phyloP scores from a whole-genome alignment of 1,140 invertebrate species.

The Tetranychus urticae region DNA sequence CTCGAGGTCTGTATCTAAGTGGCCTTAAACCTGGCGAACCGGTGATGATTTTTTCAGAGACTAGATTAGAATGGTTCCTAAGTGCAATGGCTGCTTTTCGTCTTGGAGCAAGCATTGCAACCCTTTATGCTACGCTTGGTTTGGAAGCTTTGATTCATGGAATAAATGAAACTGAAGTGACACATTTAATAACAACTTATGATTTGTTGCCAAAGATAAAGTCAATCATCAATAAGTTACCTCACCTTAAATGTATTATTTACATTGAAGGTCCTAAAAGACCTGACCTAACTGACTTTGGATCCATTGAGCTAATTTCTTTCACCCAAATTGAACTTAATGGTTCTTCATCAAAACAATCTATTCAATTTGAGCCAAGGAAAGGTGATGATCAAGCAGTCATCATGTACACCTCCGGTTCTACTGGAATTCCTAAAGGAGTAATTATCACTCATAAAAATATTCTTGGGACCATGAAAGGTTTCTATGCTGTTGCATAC shows the following conservation, averaged over 20 bases:
- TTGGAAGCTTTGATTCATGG: conserved; percentile 86
- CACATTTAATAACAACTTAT: conserved; percentile 17
- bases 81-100: conserved; percentile 38
- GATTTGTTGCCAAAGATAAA: conserved; percentile 12
- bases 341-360: background rate
- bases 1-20: conserved; percentile 40
- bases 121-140: conserved; percentile 85
- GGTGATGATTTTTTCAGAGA: conserved; percentile 87
- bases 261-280: conserved; percentile 2
- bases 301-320: background rate
- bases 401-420: conserved; percentile 88
- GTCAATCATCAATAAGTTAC: background rate
- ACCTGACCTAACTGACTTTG: background rate
- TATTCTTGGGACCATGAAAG: conserved; percentile 60
- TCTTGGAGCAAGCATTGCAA: conserved; percentile 40
- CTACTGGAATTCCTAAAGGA: conserved; percentile 64
- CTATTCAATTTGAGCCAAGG: background rate
- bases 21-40: conserved; percentile 38
- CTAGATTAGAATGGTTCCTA: conserved; percentile 87
- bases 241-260: conserved; percentile 3
- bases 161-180: conserved; percentile 86
- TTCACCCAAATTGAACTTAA: background rate
- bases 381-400: conserved; percentile 47
- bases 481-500: conserved; percentile 46
- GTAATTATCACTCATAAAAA: conserved; percentile 55